Evolutionary conservation across 2,888 invertebrate species (phyloP).

Genomic region (Drosophila macrospina): DNA sequence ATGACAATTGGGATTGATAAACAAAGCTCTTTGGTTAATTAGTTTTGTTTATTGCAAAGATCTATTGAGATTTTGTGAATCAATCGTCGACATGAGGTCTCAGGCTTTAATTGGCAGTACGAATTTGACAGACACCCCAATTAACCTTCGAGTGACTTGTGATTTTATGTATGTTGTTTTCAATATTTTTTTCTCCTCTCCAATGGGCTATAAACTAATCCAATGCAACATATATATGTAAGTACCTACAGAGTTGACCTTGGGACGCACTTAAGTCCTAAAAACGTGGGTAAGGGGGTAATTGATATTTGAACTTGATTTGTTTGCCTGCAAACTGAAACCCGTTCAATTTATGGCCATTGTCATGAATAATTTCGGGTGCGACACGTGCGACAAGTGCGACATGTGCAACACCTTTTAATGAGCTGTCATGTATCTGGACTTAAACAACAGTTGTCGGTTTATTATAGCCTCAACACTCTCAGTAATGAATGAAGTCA

Average conservation of each 20-base stretch:
- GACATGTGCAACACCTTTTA: constrained; percentile 25
- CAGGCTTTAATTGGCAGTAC: constrained; percentile 59
- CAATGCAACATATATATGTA: constrained; percentile 29
- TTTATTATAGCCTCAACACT: background rate
- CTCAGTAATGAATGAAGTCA: constrained; percentile 3
- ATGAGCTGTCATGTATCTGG: constrained; percentile 21
- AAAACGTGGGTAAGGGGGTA: constrained; percentile 44
- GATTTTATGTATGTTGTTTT: constrained; percentile 29
- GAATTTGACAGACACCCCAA: constrained; percentile 48
- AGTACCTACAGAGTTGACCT: constrained; percentile 53
- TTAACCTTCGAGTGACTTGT: constrained; percentile 69
- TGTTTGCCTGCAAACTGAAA: constrained; percentile 16
- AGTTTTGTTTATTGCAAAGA: constrained; percentile 23
- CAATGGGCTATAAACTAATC: constrained; percentile 46
- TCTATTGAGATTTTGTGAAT: constrained; percentile 33
- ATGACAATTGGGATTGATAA: constrained; percentile 18
- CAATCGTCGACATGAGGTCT: constrained; percentile 25
- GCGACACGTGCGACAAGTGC: constrained; percentile 26
- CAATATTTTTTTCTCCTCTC: constrained; percentile 30
- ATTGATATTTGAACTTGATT: constrained; percentile 72
- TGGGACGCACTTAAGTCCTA: constrained; percentile 63
- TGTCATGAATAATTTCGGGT: constrained; percentile 31
- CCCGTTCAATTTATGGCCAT: constrained; percentile 35
- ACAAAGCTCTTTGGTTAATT: constrained; percentile 16
- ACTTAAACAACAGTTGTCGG: constrained; percentile 4